These are phyloP conservation scores for Procavia capensis DNA, from an alignment of 2,113 vertebrate species.

Conservation along the genomic window DNA sequence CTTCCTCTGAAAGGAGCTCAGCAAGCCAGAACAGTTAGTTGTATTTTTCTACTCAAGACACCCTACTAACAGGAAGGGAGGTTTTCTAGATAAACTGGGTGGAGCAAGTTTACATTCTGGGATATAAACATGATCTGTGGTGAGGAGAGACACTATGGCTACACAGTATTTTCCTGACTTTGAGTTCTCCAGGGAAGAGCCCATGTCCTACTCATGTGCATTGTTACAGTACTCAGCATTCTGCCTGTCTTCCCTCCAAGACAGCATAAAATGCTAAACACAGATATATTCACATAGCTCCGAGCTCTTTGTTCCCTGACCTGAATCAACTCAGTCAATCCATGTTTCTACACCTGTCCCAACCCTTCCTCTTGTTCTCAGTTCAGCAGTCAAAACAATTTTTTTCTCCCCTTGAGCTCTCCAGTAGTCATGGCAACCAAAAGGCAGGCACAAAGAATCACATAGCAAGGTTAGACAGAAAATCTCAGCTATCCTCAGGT, in stretches of 20 bases:
- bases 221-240: not conserved
- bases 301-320: not conserved
- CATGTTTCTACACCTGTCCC: slow-evolving; percentile 25
- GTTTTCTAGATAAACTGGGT: not conserved
- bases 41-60: slow-evolving; percentile 11
- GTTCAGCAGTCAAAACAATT: slow-evolving; percentile 37
- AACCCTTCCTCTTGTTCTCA: slow-evolving; percentile 26
- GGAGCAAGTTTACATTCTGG: not conserved
- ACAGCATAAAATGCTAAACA: not conserved
- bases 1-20: not conserved
- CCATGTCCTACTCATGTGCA: not conserved
- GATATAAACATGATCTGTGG: not conserved
- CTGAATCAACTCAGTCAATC: not conserved
- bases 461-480: not conserved
- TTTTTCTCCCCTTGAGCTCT: not conserved
- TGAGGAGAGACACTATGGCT: not conserved
- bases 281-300: not conserved
- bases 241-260: not conserved
- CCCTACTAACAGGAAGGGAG: not conserved
- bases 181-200: not conserved
- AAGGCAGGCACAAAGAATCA: slow-evolving; percentile 31
- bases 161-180: not conserved
- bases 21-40: not conserved
- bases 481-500: slow-evolving; percentile 14
- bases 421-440: slow-evolving; percentile 69